phyloP scores from a whole-genome alignment of 2,797 vertebrate species.

The Hemibagrus guttatus region DNA sequence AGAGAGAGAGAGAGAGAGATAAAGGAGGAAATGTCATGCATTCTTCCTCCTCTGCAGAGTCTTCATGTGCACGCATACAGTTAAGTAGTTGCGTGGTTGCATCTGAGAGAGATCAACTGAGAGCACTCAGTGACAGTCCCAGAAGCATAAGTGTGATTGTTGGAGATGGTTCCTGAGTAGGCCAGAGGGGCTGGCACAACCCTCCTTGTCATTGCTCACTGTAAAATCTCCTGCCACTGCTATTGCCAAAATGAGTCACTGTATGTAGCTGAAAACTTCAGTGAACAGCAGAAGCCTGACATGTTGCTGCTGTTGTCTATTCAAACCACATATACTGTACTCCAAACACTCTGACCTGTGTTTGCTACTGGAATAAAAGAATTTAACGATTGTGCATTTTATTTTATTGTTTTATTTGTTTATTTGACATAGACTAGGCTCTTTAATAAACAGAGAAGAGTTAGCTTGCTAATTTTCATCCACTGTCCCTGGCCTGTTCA shows the following conservation, averaged over 20 bases:
- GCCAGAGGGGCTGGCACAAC: slow-evolving; percentile 48
- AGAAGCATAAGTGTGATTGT: slow-evolving; percentile 54
- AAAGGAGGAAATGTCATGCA: not conserved
- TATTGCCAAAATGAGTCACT: slow-evolving; percentile 34
- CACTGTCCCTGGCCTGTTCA: no score
- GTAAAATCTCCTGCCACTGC: slow-evolving; percentile 51
- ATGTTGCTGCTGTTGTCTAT: not conserved
- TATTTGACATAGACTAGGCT: no score
- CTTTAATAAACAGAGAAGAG: no score
- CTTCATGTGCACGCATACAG: not conserved
- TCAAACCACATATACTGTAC: not conserved
- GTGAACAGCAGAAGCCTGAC: not conserved
- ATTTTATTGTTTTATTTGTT: no score
- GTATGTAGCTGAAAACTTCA: not conserved
- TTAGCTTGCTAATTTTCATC: no score
- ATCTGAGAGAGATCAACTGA: slow-evolving; percentile 38
- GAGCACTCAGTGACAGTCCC: slow-evolving; percentile 32
- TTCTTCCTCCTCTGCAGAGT: not conserved
- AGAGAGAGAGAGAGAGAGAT: not conserved
- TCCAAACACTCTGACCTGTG: not conserved
- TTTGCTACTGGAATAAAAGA: not conserved
- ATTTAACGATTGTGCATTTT: not conserved
- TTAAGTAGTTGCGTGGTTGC: not conserved
- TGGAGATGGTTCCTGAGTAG: slow-evolving; percentile 40
- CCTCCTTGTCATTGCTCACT: slow-evolving; percentile 46